Evolutionary conservation across 2,888 invertebrate species (phyloP), one percentile per base, ranked within the genome.

Genomic region (Calliopum simillimum): DNA sequence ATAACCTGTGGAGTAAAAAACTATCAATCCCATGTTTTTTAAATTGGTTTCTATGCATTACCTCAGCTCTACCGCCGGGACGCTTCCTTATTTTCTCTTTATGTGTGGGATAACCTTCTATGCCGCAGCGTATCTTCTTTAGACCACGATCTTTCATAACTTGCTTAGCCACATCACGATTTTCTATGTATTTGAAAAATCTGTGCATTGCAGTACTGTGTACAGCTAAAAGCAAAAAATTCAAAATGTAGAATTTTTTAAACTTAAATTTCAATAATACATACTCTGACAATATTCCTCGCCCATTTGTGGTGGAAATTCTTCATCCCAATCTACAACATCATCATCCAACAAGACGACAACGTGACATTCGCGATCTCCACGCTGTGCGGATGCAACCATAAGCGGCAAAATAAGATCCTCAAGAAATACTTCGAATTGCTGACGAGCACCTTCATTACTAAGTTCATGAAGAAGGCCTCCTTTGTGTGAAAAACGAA

Each of bases 141-240:
- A 99, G 88, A 0, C 99, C 99, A 56, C 99, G 90, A 84, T 99
- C 99, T 83, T 99, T 99, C 90, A 99, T 92, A 33, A 99, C 99
- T 85, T 97, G 97, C 82, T 99, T 99, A 8, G 99, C 99, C 6
- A 99, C 99, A 85, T 99, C 99, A 65, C 99, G 89, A 84, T 99
- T 99, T 86, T 99, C 99, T 41, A 99, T 98, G 87, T 99, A 99
- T 85, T 99, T 99, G 89, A 99, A 99, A 88, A 99, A 99, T 76
- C 98, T 90, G 85, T 98, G 97, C 90, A 99, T 93, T 53, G 95
- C 94, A 4, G 98, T 98, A 81, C 96, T 97, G 82, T 96, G 92
- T 61, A 99, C 95, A 71, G 98, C 93, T 93, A 78, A 1, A 33
- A 16, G 16, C 6, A 66, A 53, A 41, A 16, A 12, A 4, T 56